These are phyloP conservation scores for Galerucella pusilla DNA, from an alignment of 2,888 invertebrate genomes.

Conservation along the genomic window DNA sequence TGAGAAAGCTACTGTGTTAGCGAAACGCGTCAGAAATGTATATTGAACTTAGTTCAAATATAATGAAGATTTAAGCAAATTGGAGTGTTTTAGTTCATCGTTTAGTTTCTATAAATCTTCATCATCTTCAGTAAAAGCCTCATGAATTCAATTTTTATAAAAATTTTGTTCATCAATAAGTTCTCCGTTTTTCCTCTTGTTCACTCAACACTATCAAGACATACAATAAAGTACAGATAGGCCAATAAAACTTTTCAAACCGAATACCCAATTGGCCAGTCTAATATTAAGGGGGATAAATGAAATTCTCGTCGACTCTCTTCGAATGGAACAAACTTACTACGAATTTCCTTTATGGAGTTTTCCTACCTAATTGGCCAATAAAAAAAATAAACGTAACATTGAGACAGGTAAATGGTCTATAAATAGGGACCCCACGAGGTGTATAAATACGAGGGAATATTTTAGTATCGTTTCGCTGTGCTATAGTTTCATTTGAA, in stretches of 20 bases:
- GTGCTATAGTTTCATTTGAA: background rate
- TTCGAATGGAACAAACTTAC: background rate
- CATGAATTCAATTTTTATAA: too few relatives aligned
- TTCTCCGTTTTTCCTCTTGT: too few relatives aligned
- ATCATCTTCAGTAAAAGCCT: too few relatives aligned
- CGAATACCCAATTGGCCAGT: constrained; percentile 6
- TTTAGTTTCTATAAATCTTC: too few relatives aligned
- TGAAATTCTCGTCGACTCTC: background rate
- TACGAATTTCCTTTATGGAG: constrained; percentile 18
- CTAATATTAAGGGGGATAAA: constrained; percentile 12
- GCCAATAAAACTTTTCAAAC: background rate
- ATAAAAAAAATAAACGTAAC: constrained; percentile 23
- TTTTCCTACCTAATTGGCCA: constrained; percentile 19
- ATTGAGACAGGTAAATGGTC: constrained; percentile 30
- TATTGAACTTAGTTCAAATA: too few relatives aligned
- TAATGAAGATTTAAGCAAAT: too few relatives aligned
- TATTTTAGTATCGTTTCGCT: background rate
- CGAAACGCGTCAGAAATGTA: too few relatives aligned
- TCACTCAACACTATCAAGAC: background rate
- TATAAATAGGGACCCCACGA: constrained; percentile 2
- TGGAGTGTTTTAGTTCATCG: too few relatives aligned
- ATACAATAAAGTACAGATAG: background rate
- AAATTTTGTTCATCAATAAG: too few relatives aligned
- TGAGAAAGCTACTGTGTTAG: too few relatives aligned
- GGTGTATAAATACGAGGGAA: background rate